Conservation (phyloP, 2,888 invertebrate species). For the Allophyes oxyacanthae region DNA sequence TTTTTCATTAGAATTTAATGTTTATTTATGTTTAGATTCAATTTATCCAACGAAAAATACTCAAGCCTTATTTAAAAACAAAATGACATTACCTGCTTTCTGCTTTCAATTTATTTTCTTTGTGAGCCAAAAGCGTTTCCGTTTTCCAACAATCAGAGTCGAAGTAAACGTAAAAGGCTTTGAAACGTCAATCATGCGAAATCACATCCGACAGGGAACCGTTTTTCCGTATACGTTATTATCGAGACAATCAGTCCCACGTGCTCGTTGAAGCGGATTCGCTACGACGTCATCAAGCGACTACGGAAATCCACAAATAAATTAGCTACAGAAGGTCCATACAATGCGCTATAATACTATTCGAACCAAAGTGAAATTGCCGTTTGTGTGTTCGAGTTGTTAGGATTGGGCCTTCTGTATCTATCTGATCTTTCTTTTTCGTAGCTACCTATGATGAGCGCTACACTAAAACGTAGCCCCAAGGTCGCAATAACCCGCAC, state of each 20-base stretch:
- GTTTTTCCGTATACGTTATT: slow-evolving; percentile 32
- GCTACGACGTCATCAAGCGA: slow-evolving; percentile 7
- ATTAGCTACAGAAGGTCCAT: slow-evolving; percentile 5
- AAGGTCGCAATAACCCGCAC: slow-evolving; percentile 56
- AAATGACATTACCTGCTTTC: background rate
- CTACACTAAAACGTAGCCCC: slow-evolving; percentile 50
- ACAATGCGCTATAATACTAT: background rate
- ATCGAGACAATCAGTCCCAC: slow-evolving; percentile 43
- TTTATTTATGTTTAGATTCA: background rate
- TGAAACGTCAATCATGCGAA: slow-evolving; percentile 11
- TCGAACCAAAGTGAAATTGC: too few species aligned
- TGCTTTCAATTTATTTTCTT: background rate
- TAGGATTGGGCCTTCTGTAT: background rate
- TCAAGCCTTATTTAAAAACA: too few species aligned
- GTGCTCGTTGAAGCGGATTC: slow-evolving; percentile 32
- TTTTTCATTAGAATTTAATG: too few species aligned
- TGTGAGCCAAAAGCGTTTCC: slow-evolving; percentile 9
- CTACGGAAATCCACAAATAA: background rate
- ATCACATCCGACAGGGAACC: slow-evolving; percentile 24
- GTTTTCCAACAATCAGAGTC: slow-evolving; percentile 19
- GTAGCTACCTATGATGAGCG: slow-evolving; percentile 35
- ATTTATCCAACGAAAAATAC: too few species aligned
- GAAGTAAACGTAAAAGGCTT: slow-evolving; percentile 15
- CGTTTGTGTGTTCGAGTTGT: too few species aligned
- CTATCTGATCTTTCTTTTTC: slow-evolving; percentile 10